A percentile compares a stretch with the other conserved stretches of the same genome.
phyloP scores from a whole-genome alignment of 2,888 invertebrate species.

The Catocala nupta region DNA sequence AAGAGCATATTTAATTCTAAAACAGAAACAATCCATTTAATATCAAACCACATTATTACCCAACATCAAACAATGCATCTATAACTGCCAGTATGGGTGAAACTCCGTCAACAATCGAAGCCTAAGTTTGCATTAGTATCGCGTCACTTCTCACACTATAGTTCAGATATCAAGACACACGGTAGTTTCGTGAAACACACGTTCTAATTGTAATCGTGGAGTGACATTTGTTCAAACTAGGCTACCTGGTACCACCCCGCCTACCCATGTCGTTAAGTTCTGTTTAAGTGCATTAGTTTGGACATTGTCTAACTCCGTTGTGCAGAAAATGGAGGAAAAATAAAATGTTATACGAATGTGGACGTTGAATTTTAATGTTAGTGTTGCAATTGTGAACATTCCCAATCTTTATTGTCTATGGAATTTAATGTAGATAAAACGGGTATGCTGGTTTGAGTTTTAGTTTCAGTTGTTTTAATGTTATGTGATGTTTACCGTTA shows the following conservation, averaged over 20 bases:
- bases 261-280: slow-evolving; percentile 11
- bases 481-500: no score
- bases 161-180: slow-evolving; percentile 19
- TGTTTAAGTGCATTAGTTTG: slow-evolving; percentile 42
- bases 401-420: no score
- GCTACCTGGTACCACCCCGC: slow-evolving; percentile 14
- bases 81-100: no score
- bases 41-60: not conserved
- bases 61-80: no score
- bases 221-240: slow-evolving; percentile 41
- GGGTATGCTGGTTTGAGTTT: no score
- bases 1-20: not conserved
- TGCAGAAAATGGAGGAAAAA: slow-evolving; percentile 23
- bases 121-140: slow-evolving; percentile 8
- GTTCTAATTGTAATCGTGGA: slow-evolving; percentile 46
- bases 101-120: no score
- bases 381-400: not conserved
- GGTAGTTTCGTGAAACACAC: slow-evolving; percentile 25
- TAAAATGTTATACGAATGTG: slow-evolving; percentile 7
- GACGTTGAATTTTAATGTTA: not conserved
- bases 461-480: no score
- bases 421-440: no score
- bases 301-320: slow-evolving; percentile 20
- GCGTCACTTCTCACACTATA: slow-evolving; percentile 11
- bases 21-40: not conserved